phyloP scores from a whole-genome alignment of 2,888 invertebrate genomes.

The Rhabditophanes sp. region DNA sequence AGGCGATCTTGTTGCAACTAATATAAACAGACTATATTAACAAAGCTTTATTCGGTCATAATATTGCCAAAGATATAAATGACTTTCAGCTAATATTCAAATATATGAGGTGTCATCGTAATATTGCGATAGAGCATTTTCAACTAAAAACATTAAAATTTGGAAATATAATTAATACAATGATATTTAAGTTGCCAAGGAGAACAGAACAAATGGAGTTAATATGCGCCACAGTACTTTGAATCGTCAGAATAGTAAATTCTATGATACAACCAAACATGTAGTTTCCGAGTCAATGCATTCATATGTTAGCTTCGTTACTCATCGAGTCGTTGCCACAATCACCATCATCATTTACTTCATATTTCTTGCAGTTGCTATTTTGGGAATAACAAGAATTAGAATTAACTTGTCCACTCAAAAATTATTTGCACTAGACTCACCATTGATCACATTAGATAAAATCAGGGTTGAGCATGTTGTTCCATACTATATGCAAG shows the following conservation, averaged over 20 bases:
- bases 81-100: too few species aligned
- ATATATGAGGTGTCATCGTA: too few species aligned
- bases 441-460: slow-evolving; percentile 28
- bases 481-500: slow-evolving; percentile 24
- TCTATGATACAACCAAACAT: slow-evolving; percentile 39
- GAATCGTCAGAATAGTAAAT: slow-evolving; percentile 39
- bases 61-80: too few species aligned
- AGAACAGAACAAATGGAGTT: too few species aligned
- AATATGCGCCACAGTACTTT: too few species aligned
- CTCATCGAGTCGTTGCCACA: slow-evolving; percentile 22
- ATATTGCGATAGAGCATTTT: too few species aligned
- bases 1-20: too few species aligned
- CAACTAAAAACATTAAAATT: too few species aligned
- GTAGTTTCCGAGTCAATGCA: slow-evolving; percentile 26
- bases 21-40: too few species aligned
- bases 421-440: slow-evolving; percentile 35
- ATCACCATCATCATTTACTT: slow-evolving; percentile 25
- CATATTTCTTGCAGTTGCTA: slow-evolving; percentile 24
- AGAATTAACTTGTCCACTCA: slow-evolving; percentile 36
- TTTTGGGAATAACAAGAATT: slow-evolving; percentile 38
- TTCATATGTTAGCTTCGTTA: slow-evolving; percentile 18
- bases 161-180: too few species aligned
- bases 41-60: too few species aligned
- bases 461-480: slow-evolving; percentile 21
- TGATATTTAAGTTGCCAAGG: too few species aligned